Percentiles rank a stretch among this genome's conserved stretches.
phyloP scores from a whole-genome alignment of 2,888 invertebrate genomes.

The Encarsia formosa region DNA sequence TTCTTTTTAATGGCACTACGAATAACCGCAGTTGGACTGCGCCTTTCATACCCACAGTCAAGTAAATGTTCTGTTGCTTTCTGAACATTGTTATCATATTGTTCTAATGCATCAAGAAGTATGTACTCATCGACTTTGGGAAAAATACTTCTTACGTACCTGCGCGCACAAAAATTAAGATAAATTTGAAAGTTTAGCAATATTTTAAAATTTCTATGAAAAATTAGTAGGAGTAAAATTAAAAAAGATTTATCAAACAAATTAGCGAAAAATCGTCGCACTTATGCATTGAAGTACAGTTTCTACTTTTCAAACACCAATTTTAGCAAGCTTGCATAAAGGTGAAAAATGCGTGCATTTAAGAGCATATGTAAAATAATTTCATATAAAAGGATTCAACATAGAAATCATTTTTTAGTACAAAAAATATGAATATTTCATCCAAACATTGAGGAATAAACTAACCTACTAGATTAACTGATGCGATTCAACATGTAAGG shows the following conservation, averaged over 20 bases:
- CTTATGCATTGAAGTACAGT: constrained; percentile 8
- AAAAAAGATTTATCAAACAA: not conserved
- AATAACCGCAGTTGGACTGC: constrained; percentile 60
- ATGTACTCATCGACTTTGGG: constrained; percentile 86
- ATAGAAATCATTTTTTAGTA: not conserved
- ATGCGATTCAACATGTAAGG: constrained; percentile 38
- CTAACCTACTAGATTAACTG: constrained; percentile 40
- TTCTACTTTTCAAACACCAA: constrained; percentile 9
- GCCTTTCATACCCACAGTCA: constrained; percentile 77
- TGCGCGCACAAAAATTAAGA: constrained; percentile 40
- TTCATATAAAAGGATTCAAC: constrained; percentile 1
- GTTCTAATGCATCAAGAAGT: constrained; percentile 76
- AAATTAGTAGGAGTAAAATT: constrained; percentile 4
- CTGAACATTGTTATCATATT: constrained; percentile 87
- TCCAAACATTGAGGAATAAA: constrained; percentile 29
- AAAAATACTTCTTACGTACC: constrained; percentile 87
- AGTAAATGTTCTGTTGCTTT: constrained; percentile 78
- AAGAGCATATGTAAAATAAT: not conserved
- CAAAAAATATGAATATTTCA: constrained; percentile 9
- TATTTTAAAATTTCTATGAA: not conserved
- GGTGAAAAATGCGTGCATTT: constrained; percentile 24
- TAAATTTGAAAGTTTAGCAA: not conserved
- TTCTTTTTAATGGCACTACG: constrained; percentile 54
- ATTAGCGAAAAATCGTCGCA: too few species aligned
- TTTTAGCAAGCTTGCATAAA: constrained; percentile 20